phyloP scores from a whole-genome alignment of 2,888 invertebrate species.

The Ornithoptera priamus region DNA sequence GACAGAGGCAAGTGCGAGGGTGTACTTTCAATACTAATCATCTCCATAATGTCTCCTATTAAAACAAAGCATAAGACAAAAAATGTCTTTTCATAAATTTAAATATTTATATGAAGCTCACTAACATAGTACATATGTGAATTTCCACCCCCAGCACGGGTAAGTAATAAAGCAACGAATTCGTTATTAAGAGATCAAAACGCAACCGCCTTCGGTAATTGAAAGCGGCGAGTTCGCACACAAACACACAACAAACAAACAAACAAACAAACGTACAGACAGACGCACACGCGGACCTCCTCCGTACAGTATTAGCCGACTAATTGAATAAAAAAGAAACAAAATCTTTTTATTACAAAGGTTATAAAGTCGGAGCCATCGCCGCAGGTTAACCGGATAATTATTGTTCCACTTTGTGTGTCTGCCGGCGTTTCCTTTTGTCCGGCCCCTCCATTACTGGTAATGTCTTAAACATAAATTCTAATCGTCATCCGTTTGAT shows the following conservation, averaged over 20 bases:
- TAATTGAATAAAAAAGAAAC: constrained; percentile 59
- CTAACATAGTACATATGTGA: too few species aligned
- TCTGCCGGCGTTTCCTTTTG: constrained; percentile 55
- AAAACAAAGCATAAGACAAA: too few species aligned
- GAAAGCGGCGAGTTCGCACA: constrained; percentile 39
- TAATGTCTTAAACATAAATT: constrained; percentile 56
- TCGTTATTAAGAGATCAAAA: constrained; percentile 27
- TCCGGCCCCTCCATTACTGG: constrained; percentile 45
- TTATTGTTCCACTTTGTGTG: constrained; percentile 70
- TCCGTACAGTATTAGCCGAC: constrained; percentile 29
- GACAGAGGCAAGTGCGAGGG: too few species aligned
- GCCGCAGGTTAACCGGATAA: constrained; percentile 58
- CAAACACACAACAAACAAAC: neutral
- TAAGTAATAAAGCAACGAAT: constrained; percentile 3
- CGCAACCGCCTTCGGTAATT: constrained; percentile 29
- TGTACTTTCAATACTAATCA: too few species aligned
- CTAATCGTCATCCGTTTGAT: constrained; percentile 49
- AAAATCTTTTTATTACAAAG: constrained; percentile 50
- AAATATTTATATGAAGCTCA: too few species aligned
- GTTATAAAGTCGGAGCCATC: constrained; percentile 41
- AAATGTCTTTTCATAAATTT: too few species aligned
- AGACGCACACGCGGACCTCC: neutral
- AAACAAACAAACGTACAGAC: constrained; percentile 43
- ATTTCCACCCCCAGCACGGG: too few species aligned
- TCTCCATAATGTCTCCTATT: too few species aligned